Evolutionary conservation across 1,140 invertebrate genomes (phyloP), one percentile per base, ranked within the genome.

Genomic region (Hetaerina americana): DNA sequence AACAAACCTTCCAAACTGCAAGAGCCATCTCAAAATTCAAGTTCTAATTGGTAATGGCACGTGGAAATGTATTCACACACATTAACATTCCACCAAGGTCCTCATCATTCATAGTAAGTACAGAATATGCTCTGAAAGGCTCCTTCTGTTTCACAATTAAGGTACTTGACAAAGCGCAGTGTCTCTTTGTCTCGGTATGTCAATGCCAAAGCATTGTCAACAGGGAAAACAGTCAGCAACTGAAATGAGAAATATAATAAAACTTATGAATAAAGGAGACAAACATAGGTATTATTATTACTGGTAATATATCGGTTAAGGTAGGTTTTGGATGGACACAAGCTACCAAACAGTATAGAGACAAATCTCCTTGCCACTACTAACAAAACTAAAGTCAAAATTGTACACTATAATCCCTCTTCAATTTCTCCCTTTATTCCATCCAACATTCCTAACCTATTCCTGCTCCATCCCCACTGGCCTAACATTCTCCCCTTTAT

Each of bases 171-270:
- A 78, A 85, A 85, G 67, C 78, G 73, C 8, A 83, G 69, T n/a
- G 82, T 84, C 57, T 82, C 81, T 72, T 79, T 75, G 73, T 84
- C 83, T 49, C 83, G 76, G 77, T 83, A 85, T 0, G 85, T 83
- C 26, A 85, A 76, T 10, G 82, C 80, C 29, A 85, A 72, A 40
- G 78, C 80, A 76, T 85, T 85, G 2, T 79, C 72, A 27, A 75
- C 75, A 12, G 84, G 84, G 68, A 76, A 76, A 24, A 85, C 79
- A 22, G 80, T 81, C 70, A 85, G 72, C 24, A 85, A 74, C 82
- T 84, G 78, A 66, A 78, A 78, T 12, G 10, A 12, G 22, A 12
- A 57, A 57, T 66, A 49, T 31, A n/a, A n/a, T n/a, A n/a, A n/a
- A n/a, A n/a, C n/a, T n/a, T n/a, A n/a, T n/a, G n/a, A n/a, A n/a